A percentile compares a stretch with the other conserved stretches of the same genome.
These are phyloP conservation scores for Desmodus rotundus DNA, from an alignment of 2,113 vertebrate genomes.

Conservation along the genomic window DNA sequence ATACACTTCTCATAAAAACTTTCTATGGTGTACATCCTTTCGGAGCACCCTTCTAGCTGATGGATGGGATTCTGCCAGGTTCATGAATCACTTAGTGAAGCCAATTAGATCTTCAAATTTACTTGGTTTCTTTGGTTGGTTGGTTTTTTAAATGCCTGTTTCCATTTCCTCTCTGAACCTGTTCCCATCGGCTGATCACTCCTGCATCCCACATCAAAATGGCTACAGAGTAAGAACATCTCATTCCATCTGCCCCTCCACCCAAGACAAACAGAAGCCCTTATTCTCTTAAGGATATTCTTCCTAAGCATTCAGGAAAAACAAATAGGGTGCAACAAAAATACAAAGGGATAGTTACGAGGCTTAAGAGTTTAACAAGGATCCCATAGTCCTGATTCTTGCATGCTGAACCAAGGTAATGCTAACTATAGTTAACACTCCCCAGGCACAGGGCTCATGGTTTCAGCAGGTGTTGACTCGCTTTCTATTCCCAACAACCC, in stretches of 20 bases:
- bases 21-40: background rate
- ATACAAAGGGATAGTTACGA: background rate
- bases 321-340: background rate
- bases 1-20: background rate
- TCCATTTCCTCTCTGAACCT: background rate
- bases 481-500: background rate
- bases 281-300: background rate
- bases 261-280: background rate
- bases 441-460: background rate
- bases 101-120: background rate
- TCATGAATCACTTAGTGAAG: background rate
- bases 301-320: background rate
- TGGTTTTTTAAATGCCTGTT: background rate
- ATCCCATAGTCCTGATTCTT: background rate
- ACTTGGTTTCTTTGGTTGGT: background rate
- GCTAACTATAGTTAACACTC: background rate
- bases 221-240: background rate
- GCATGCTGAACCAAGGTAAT: background rate
- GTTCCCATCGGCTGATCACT: background rate
- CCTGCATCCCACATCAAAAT: background rate
- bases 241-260: background rate
- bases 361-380: background rate
- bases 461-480: background rate
- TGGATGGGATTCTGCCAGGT: background rate
- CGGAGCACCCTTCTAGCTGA: background rate